Percentiles rank a stretch among this genome's conserved stretches.
Evolutionary conservation across 2,113 vertebrate genomes (phyloP).

Genomic region (Circaetus gallicus): DNA sequence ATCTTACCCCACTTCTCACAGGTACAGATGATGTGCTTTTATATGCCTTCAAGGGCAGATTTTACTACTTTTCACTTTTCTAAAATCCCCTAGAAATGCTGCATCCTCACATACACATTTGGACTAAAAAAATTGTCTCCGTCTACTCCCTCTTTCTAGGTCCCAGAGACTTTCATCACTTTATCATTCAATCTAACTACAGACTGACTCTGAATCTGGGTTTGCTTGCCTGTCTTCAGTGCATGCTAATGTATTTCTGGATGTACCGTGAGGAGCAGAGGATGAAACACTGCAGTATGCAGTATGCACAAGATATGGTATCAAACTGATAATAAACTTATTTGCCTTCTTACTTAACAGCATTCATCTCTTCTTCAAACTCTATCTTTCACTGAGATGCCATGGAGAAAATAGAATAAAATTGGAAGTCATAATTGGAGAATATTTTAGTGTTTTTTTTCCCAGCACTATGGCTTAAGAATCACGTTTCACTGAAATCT

Average conservation of each 20-base stretch:
- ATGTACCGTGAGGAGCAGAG: neutral
- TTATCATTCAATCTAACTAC: neutral
- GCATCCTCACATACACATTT: neutral
- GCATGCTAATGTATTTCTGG: neutral
- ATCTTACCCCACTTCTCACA: neutral
- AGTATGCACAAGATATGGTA: neutral
- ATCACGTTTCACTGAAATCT: neutral
- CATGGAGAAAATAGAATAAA: neutral
- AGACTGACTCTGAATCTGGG: neutral
- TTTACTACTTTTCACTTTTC: neutral
- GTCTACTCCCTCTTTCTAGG: neutral
- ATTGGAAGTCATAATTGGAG: neutral
- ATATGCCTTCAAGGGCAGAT: neutral
- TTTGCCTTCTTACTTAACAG: neutral
- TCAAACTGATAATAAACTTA: neutral
- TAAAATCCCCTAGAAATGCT: neutral
- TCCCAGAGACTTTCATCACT: neutral
- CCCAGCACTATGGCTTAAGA: neutral
- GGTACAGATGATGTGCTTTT: neutral
- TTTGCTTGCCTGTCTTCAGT: neutral
- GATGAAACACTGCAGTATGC: neutral
- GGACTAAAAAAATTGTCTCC: neutral
- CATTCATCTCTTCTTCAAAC: neutral
- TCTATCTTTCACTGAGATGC: neutral
- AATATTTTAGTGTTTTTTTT: neutral